Base-by-base conservation (phyloP, 2,797 vertebrate species). In the Schizopygopsis malacanthus region DNA sequence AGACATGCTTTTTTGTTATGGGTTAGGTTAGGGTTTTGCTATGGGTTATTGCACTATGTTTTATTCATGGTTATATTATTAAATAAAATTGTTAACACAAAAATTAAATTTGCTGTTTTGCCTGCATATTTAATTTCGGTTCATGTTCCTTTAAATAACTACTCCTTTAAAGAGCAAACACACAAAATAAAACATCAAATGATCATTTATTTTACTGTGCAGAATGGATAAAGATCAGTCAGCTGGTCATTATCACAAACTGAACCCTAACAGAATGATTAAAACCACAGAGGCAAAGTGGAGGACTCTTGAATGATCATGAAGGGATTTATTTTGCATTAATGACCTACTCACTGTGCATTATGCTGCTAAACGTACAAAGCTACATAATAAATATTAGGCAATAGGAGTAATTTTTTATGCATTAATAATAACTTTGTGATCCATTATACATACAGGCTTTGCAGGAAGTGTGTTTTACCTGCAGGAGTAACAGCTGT, bases 401-500 rank as follows among this genome's bases (percentile, higher is more conserved):
- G 25, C 25, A 75, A 20, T 52, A 20, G 37, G 9, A 75, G 20
- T 50, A 2, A 37, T 75, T 37, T 20, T 33, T 52, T 6, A 75
- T 20, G 47, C 2, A 20, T 75, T 37, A 11, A 52, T 52, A 20
- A 20, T 52, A 52, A 50, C 25, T 18, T 75, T 12, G 8, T 2
- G 43, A 25, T 28, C 7, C 12, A 47, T 47, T 73, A 77, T 45
- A 41, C 13, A 81, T 13, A 52, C 75, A 7, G 13, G 10, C 20
- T 37, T 59, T 56, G 9, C 28, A 54, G 50, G 20, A 28, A 37
- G 50, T 45, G 6, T 59, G 75, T 2, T 86, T 56, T 59, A 99
- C 98, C 97, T 99, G 98, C 52, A 99, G 93, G 33, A 99, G 95
- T 43, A 98, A 94, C 79, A 99, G 94, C 94, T 99, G 98, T 70